Evolutionary conservation across 2,888 invertebrate genomes (phyloP).

Genomic region (Drosophila limbata): DNA sequence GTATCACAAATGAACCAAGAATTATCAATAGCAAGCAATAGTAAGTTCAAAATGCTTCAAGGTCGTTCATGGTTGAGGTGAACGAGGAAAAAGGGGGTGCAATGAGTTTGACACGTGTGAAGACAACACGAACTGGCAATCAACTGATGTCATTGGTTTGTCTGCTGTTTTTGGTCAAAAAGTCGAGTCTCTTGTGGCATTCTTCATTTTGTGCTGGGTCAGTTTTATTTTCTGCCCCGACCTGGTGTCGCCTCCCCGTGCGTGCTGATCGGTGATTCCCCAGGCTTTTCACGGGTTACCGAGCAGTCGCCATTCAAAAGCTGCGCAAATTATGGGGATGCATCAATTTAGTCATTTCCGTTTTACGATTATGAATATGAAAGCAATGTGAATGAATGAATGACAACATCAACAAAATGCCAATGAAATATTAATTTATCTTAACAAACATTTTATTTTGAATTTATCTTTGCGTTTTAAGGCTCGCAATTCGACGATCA

Average conservation of each 20-base stretch:
- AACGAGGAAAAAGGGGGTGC: not conserved
- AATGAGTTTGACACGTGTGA: slow-evolving; percentile 32
- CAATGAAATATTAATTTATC: slow-evolving; percentile 22
- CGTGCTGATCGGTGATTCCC: slow-evolving; percentile 64
- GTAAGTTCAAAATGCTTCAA: slow-evolving; percentile 33
- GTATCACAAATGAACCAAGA: slow-evolving; percentile 2
- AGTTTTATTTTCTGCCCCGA: slow-evolving; percentile 30
- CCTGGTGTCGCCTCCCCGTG: slow-evolving; percentile 15
- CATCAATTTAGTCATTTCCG: slow-evolving; percentile 70
- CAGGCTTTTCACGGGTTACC: slow-evolving; percentile 29
- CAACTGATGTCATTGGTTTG: not conserved
- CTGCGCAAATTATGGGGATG: slow-evolving; percentile 58
- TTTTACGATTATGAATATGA: slow-evolving; percentile 30
- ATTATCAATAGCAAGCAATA: not conserved
- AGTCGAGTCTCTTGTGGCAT: not conserved
- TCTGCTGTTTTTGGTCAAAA: not conserved
- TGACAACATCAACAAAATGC: slow-evolving; percentile 7
- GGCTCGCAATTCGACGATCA: not conserved
- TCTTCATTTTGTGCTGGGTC: slow-evolving; percentile 37
- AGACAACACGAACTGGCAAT: slow-evolving; percentile 26
- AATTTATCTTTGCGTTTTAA: slow-evolving; percentile 12
- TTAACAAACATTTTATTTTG: no score
- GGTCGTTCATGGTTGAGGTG: slow-evolving; percentile 19
- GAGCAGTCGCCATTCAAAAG: slow-evolving; percentile 19
- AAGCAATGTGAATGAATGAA: not conserved